Percentiles rank a stretch among this genome's conserved stretches.
Evolutionary conservation across 2,888 invertebrate species (phyloP).

Genomic region (Plutella xylostella): DNA sequence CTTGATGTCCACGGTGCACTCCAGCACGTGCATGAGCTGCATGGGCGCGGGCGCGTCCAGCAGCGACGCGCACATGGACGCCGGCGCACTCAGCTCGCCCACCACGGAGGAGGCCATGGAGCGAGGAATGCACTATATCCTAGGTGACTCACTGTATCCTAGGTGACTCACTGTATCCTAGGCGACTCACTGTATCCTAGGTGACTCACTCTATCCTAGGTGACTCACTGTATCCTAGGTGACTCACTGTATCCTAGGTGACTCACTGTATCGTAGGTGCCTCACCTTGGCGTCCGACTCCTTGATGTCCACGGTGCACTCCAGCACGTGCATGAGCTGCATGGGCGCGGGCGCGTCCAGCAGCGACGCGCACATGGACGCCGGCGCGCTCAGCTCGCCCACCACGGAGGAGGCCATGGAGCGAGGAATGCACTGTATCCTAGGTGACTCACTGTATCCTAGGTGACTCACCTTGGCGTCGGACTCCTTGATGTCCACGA

Average conservation of each 20-base stretch:
- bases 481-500: constrained; percentile 93
- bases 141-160: no score
- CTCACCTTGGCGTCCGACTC: constrained; percentile 87
- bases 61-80: constrained; percentile 73
- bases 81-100: constrained; percentile 74
- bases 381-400: constrained; percentile 74
- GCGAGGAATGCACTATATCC: constrained; percentile 84
- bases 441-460: neutral
- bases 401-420: constrained; percentile 84
- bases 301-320: constrained; percentile 93
- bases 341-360: constrained; percentile 70
- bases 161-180: no score
- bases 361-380: constrained; percentile 73
- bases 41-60: constrained; percentile 70
- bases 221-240: no score
- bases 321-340: constrained; percentile 83
- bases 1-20: constrained; percentile 93
- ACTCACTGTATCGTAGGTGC: no score
- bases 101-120: constrained; percentile 84
- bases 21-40: constrained; percentile 83
- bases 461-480: constrained; percentile 75
- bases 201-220: no score
- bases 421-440: no score
- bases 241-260: no score
- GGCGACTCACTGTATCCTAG: no score